These are phyloP conservation scores for Amphiura filiformis DNA, from an alignment of 35 echinoderm and acorn worm species.

Conservation along the genomic window DNA sequence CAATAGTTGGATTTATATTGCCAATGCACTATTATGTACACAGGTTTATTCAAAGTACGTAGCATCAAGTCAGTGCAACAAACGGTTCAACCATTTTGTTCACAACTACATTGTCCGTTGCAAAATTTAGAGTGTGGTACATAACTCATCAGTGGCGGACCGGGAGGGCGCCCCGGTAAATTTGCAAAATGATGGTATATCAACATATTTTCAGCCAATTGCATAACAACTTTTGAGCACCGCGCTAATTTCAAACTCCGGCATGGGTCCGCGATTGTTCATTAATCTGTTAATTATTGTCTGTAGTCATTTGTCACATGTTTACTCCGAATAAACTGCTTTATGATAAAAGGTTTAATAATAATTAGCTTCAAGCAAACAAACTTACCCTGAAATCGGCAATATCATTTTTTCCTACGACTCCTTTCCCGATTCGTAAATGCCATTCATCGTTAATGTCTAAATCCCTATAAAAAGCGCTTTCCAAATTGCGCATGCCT, in stretches of 20 bases:
- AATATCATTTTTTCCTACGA: background rate
- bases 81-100: too few relatives aligned
- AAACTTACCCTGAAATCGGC: constrained; percentile 39
- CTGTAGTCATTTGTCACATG: background rate
- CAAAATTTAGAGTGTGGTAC: too few relatives aligned
- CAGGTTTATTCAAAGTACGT: too few relatives aligned
- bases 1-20: too few relatives aligned
- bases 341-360: background rate
- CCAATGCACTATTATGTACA: too few relatives aligned
- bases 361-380: background rate
- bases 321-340: background rate
- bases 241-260: background rate
- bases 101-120: too few relatives aligned
- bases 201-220: too few relatives aligned
- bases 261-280: background rate
- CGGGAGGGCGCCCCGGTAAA: too few relatives aligned
- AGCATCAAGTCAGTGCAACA: too few relatives aligned
- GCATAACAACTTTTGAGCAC: too few relatives aligned
- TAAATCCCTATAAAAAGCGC: constrained; percentile 29
- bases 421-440: constrained; percentile 33
- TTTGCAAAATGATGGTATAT: too few relatives aligned
- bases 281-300: background rate
- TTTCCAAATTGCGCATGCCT: constrained; percentile 13
- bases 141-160: too few relatives aligned
- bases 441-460: background rate